Evolutionary conservation across 1,140 invertebrate species (phyloP).

Genomic region (Euglossa dilemma): DNA sequence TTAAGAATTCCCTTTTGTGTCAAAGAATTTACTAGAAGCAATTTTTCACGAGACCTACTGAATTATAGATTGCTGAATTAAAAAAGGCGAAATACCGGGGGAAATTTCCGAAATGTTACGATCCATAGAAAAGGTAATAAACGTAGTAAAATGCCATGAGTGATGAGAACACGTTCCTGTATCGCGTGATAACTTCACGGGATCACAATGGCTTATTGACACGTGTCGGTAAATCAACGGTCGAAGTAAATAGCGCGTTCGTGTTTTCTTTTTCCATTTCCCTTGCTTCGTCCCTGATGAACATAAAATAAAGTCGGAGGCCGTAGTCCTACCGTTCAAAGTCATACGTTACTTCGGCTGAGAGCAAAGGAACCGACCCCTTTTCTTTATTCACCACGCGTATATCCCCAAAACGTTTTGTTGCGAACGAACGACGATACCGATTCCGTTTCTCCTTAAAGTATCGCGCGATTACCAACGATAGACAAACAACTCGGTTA

Average conservation of each 20-base stretch:
- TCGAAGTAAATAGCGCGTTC: neutral
- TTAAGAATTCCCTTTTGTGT: neutral
- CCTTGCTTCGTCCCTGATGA: constrained; percentile 29
- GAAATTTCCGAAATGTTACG: no score
- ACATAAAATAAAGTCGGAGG: constrained; percentile 3
- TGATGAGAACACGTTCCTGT: neutral
- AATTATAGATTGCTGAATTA: no score
- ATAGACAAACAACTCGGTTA: constrained; percentile 21
- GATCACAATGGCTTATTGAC: neutral
- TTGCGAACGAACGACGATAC: constrained; percentile 6
- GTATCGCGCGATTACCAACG: neutral
- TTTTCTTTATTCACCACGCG: constrained; percentile 28
- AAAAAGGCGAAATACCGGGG: no score
- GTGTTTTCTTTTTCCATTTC: neutral
- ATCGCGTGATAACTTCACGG: no score
- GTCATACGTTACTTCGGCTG: constrained; percentile 14
- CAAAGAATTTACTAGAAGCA: no score
- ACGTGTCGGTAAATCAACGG: neutral
- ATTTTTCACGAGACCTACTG: no score
- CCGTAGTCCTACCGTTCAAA: constrained; percentile 2
- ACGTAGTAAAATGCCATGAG: neutral
- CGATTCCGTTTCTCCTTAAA: neutral
- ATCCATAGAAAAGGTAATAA: no score
- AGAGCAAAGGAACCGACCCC: constrained; percentile 6
- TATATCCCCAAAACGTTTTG: constrained; percentile 21